Evolutionary conservation across 2,888 invertebrate genomes (phyloP).

Genomic region (Orthonevra nobilis): DNA sequence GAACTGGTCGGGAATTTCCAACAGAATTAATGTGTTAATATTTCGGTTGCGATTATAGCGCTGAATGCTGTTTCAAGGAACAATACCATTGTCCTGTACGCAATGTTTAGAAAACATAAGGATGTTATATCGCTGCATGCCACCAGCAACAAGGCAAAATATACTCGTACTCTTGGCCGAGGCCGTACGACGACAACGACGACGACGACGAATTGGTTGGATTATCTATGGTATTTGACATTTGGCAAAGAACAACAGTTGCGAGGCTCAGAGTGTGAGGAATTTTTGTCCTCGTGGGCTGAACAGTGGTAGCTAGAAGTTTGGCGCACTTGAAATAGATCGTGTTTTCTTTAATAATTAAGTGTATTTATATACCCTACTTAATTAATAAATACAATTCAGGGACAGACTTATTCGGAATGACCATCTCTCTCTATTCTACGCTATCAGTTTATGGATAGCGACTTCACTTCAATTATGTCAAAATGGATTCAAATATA

Average conservation of each 20-base stretch:
- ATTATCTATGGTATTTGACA: constrained; percentile 69
- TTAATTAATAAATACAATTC: no score
- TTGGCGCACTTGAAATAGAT: no score
- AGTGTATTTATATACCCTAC: no score
- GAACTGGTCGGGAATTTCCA: constrained; percentile 39
- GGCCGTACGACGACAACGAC: constrained; percentile 41
- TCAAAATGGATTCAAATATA: no score
- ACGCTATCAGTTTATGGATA: no score
- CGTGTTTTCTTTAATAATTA: no score
- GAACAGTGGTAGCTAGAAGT: neutral
- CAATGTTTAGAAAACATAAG: constrained; percentile 54
- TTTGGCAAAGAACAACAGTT: constrained; percentile 60
- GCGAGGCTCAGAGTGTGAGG: constrained; percentile 19
- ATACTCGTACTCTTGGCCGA: no score
- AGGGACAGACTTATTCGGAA: no score
- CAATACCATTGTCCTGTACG: constrained; percentile 28
- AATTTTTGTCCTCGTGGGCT: neutral
- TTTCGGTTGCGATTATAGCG: constrained; percentile 69
- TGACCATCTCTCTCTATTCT: no score
- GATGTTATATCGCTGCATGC: constrained; percentile 30
- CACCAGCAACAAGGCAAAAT: constrained; percentile 34
- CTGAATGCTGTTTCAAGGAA: constrained; percentile 34
- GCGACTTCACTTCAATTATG: no score
- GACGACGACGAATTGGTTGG: constrained; percentile 66
- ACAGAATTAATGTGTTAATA: constrained; percentile 70